A percentile compares a stretch with the other conserved stretches of the same genome.
phyloP scores from a whole-genome alignment of 2,113 vertebrate species.

The Crotalus horridus region DNA sequence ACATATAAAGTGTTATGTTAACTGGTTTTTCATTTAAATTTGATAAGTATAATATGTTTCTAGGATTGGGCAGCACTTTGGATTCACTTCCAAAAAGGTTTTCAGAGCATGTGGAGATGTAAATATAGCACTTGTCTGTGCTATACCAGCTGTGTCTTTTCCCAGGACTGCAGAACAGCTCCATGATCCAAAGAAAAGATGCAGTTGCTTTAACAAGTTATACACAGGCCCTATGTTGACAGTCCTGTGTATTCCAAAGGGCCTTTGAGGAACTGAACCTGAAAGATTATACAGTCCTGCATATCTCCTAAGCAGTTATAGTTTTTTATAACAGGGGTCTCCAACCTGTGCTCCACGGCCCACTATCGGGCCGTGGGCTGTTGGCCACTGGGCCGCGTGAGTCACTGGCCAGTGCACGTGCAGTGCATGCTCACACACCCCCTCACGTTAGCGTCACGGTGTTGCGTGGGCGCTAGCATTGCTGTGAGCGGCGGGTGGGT shows the following conservation, averaged over 20 bases:
- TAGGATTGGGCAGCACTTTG: not conserved
- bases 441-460: too few relatives aligned
- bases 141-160: not conserved
- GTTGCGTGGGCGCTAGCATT: too few relatives aligned
- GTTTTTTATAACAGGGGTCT: not conserved
- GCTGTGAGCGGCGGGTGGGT: accelerated
- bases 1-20: not conserved
- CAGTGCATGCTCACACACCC: too few relatives aligned
- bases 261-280: not conserved
- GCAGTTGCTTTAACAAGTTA: not conserved
- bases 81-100: not conserved
- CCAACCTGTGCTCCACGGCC: too few relatives aligned
- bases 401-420: too few relatives aligned
- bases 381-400: too few relatives aligned
- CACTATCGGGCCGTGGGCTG: too few relatives aligned
- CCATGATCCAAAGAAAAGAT: not conserved
- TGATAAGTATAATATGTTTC: not conserved
- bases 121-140: not conserved
- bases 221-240: not conserved
- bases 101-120: not conserved
- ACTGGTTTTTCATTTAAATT: not conserved
- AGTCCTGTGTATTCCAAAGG: not conserved
- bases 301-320: not conserved
- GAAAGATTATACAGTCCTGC: not conserved
- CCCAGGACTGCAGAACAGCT: not conserved